Evolutionary conservation across 1,140 invertebrate species (phyloP).

Genomic region (Brachionus rubens): DNA sequence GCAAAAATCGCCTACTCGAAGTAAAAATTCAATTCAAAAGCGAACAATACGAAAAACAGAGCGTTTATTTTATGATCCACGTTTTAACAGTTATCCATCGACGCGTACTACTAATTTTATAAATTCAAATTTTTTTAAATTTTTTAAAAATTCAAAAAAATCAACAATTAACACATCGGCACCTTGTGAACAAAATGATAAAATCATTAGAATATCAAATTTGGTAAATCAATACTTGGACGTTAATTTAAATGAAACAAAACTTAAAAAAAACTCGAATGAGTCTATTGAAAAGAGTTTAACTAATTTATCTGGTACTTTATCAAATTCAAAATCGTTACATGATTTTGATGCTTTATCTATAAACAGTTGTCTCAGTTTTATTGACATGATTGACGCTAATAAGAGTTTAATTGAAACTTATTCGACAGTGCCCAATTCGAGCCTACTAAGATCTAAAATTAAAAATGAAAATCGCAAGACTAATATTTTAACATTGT

Average conservation of each 20-base stretch:
- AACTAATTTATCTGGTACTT: conserved; percentile 3
- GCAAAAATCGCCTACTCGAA: not conserved
- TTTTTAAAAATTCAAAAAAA: conserved; percentile 8
- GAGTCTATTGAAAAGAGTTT: not conserved
- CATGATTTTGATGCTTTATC: conserved; percentile 3
- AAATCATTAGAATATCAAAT: conserved; percentile 4
- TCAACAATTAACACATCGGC: not conserved
- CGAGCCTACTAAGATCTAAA: not conserved
- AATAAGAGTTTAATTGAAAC: conserved; percentile 13
- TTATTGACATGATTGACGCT: conserved; percentile 13
- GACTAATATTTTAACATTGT: not conserved
- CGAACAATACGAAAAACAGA: not conserved
- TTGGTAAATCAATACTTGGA: not conserved
- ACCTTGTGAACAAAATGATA: not conserved
- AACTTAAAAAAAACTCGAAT: not conserved
- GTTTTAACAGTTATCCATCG: conserved; percentile 20
- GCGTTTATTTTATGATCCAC: not conserved
- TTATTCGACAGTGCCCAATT: not conserved
- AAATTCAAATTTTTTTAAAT: conserved; percentile 21
- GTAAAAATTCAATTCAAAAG: not conserved
- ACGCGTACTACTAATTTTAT: not conserved
- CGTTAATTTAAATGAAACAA: not conserved
- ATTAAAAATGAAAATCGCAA: not conserved
- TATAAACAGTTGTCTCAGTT: not conserved
- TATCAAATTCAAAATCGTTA: not conserved